A percentile compares a stretch with the other conserved stretches of the same genome.
These are phyloP conservation scores for Hippolais icterina DNA, from an alignment of 2,113 vertebrate species.

Conservation along the genomic window DNA sequence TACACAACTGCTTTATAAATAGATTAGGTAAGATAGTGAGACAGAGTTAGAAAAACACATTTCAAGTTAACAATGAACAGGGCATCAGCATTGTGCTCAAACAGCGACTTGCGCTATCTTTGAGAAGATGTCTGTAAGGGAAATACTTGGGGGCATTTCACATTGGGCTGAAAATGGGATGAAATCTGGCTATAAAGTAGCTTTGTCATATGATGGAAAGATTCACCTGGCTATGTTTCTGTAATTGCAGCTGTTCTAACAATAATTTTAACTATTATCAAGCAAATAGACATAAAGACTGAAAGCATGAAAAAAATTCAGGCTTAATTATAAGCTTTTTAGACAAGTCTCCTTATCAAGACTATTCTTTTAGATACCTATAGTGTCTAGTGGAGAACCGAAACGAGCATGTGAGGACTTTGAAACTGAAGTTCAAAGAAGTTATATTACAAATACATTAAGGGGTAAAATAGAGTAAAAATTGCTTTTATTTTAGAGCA, in stretches of 20 bases:
- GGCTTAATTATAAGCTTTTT: not conserved
- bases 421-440: constrained; percentile 25
- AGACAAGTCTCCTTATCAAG: not conserved
- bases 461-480: not conserved
- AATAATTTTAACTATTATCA: not conserved
- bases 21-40: not conserved
- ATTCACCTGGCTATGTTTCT: not conserved
- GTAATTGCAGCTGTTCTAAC: not conserved
- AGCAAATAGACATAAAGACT: not conserved
- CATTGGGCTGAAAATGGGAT: not conserved
- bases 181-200: not conserved
- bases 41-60: not conserved
- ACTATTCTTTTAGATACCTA: not conserved
- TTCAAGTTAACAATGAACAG: not conserved
- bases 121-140: not conserved
- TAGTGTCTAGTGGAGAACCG: not conserved
- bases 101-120: not conserved
- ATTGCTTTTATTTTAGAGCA: not conserved
- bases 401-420: not conserved
- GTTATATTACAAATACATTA: not conserved
- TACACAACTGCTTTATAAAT: not conserved
- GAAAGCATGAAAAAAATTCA: not conserved
- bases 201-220: not conserved
- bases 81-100: not conserved
- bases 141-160: not conserved